Evolutionary conservation across 2,113 vertebrate species (phyloP).

Genomic region (Rhea pennata): DNA sequence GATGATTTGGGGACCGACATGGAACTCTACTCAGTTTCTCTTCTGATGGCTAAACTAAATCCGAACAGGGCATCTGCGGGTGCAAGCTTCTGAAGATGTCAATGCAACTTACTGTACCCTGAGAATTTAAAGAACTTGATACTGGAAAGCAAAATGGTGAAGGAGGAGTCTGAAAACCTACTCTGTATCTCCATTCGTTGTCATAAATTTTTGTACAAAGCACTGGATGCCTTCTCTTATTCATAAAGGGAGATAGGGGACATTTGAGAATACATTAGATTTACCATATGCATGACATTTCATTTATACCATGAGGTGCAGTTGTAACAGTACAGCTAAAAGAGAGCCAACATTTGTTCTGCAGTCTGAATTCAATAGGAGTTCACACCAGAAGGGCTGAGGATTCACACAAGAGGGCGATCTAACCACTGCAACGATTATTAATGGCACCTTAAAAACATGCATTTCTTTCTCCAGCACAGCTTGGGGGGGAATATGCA

Average conservation of each 20-base stretch:
- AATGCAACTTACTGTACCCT: background rate
- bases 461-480: background rate
- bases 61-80: background rate
- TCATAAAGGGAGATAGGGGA: background rate
- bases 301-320: background rate
- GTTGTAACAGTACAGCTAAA: background rate
- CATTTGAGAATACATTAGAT: fast-evolving
- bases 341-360: background rate
- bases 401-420: constrained; percentile 75
- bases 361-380: background rate
- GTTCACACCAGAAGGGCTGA: background rate
- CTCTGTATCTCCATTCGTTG: fast-evolving
- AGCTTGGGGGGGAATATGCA: fast-evolving
- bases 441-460: background rate
- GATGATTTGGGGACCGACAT: background rate
- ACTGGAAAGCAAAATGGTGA: background rate
- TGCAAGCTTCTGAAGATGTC: background rate
- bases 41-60: background rate
- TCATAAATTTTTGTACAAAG: background rate
- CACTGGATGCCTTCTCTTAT: background rate
- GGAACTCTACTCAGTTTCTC: background rate
- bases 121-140: background rate
- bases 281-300: fast-evolving
- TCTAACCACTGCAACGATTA: constrained; percentile 24
- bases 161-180: background rate